Evolutionary conservation across 2,113 vertebrate genomes (phyloP).

Genomic region (Cettia cetti): DNA sequence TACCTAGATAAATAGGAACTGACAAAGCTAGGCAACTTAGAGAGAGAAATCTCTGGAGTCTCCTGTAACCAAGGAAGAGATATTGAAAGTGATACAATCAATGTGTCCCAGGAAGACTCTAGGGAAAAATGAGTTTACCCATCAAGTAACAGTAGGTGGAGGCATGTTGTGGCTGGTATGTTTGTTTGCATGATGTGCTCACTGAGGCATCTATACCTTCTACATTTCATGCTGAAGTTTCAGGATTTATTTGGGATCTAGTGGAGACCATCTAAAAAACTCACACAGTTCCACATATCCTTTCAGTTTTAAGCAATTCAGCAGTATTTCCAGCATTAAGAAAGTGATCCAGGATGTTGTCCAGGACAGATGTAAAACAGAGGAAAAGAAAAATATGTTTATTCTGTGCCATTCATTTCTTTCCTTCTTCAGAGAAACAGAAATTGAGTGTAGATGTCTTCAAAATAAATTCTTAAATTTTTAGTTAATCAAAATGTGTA

Average conservation of each 20-base stretch:
- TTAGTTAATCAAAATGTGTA: neutral
- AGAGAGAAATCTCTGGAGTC: constrained; percentile 63
- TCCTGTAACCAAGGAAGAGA: constrained; percentile 69
- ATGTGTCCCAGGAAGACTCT: constrained; percentile 31
- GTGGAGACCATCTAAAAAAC: neutral
- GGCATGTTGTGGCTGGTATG: neutral
- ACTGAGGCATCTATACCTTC: neutral
- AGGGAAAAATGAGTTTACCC: constrained; percentile 63
- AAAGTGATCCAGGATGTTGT: neutral
- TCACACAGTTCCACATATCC: neutral
- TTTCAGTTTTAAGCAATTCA: neutral
- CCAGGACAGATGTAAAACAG: neutral
- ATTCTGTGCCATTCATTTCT: neutral
- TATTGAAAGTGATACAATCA: constrained; percentile 71
- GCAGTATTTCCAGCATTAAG: neutral
- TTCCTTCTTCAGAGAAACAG: neutral
- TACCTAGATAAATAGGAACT: constrained; percentile 75
- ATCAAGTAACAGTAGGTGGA: constrained; percentile 25
- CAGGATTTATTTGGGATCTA: neutral
- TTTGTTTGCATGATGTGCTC: neutral
- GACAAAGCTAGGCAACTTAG: constrained; percentile 72
- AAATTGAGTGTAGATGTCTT: neutral
- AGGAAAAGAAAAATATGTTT: neutral
- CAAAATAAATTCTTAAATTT: neutral
- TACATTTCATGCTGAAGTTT: neutral